A percentile compares a stretch with the other conserved stretches of the same genome.
Conservation (phyloP, 92 coral and sea anemone genomes). For the Phenganax subtilis region DNA sequence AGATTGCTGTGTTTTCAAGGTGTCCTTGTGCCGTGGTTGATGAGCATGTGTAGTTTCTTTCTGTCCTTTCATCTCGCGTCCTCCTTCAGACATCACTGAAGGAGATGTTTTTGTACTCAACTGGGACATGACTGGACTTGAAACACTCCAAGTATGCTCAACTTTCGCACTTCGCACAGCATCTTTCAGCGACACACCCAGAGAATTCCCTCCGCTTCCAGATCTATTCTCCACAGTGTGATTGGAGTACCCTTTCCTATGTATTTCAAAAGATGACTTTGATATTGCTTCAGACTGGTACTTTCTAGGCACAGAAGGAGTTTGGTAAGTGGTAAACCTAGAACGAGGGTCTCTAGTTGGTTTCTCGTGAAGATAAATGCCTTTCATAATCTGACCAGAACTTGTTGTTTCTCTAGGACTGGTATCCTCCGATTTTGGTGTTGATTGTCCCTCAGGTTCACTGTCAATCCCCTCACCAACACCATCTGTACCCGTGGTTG, state of each 20-base stretch:
- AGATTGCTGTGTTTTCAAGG: too few relatives aligned
- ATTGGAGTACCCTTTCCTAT: background rate
- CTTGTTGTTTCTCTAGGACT: conserved; percentile 10
- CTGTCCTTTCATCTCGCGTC: background rate
- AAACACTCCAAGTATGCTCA: conserved; percentile 34
- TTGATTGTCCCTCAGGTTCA: conserved; percentile 27
- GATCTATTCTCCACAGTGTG: background rate
- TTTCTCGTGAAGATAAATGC: too few relatives aligned
- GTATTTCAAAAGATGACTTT: background rate
- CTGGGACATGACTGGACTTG: conserved; percentile 37
- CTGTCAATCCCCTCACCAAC: conserved; percentile 41
- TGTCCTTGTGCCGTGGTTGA: background rate
- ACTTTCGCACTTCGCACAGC: conserved; percentile 1
- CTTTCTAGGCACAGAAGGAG: background rate
- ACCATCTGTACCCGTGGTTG: conserved; percentile 62
- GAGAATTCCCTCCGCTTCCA: background rate
- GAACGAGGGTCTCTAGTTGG: background rate
- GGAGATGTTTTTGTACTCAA: conserved; percentile 4
- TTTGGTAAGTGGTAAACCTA: background rate
- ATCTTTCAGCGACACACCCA: background rate
- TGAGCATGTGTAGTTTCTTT: background rate
- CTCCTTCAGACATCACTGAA: background rate
- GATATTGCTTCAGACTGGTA: background rate
- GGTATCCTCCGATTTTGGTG: conserved; percentile 30
- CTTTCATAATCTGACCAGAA: too few relatives aligned